phyloP scores from a whole-genome alignment of 2,888 invertebrate species.

The Chydorus sphaericus region DNA sequence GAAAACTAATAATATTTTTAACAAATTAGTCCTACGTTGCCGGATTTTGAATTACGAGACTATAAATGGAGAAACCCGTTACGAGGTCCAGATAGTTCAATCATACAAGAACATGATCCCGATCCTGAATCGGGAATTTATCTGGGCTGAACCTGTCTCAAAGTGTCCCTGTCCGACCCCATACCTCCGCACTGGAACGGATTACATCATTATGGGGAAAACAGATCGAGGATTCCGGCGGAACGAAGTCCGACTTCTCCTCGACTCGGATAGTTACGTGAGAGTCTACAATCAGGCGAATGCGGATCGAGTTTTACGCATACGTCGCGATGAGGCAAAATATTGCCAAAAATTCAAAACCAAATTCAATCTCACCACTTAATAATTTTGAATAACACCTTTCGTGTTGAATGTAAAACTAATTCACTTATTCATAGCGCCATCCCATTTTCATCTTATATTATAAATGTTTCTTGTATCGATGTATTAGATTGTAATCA shows the following conservation, averaged over 20 bases:
- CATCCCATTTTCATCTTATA: no score
- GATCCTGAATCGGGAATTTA: slow-evolving; percentile 21
- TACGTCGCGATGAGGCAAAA: slow-evolving; percentile 21
- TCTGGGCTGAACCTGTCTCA: slow-evolving; percentile 19
- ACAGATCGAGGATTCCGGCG: slow-evolving; percentile 19
- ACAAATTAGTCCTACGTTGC: slow-evolving; percentile 18
- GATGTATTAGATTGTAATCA: no score
- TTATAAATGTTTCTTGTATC: no score
- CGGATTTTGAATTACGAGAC: slow-evolving; percentile 18
- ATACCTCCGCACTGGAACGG: slow-evolving; percentile 18
- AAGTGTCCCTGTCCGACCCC: slow-evolving; percentile 21
- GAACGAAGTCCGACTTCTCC: slow-evolving; percentile 21
- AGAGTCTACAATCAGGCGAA: slow-evolving; percentile 19
- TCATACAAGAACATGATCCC: slow-evolving; percentile 24
- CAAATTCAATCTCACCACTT: slow-evolving; percentile 8
- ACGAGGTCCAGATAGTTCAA: slow-evolving; percentile 22
- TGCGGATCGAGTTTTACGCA: slow-evolving; percentile 19
- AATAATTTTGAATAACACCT: no score
- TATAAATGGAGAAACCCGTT: slow-evolving; percentile 20
- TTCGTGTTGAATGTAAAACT: no score
- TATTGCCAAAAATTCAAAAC: slow-evolving; percentile 18
- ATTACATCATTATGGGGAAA: slow-evolving; percentile 23
- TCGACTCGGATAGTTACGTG: slow-evolving; percentile 20
- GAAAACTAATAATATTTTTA: not conserved
- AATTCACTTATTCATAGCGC: no score